These are phyloP conservation scores for Drosophila varians DNA, from an alignment of 1,140 invertebrate genomes.

Conservation along the genomic window DNA sequence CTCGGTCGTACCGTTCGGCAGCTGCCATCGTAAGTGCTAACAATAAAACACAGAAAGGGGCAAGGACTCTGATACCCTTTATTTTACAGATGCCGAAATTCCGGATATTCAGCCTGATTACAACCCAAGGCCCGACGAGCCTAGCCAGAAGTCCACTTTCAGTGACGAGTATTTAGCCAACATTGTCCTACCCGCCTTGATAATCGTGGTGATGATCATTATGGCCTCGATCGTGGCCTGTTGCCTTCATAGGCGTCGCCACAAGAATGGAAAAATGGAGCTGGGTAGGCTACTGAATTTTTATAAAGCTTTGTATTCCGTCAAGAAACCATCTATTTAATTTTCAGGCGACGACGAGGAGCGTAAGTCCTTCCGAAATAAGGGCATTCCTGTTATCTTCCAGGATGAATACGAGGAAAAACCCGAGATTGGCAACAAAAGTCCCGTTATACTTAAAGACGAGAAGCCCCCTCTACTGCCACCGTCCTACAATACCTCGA, in stretches of 20 bases:
- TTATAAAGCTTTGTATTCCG: rapidly evolving
- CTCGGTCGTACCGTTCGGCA: conserved; percentile 89
- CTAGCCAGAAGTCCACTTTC: conserved; percentile 83
- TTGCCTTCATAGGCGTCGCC: conserved; percentile 92
- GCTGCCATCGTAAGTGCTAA: conserved; percentile 86
- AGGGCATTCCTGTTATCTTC: conserved; percentile 96
- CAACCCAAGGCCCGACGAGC: conserved; percentile 84
- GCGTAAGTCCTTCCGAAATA: conserved; percentile 92
- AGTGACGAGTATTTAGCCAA: conserved; percentile 93
- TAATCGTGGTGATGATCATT: conserved; percentile 94
- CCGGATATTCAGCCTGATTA: conserved; percentile 67
- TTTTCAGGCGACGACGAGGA: conserved; percentile 89
- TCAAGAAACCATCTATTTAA: not conserved
- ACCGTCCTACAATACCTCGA: conserved; percentile 84
- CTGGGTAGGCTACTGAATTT: conserved; percentile 84
- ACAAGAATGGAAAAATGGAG: conserved; percentile 92
- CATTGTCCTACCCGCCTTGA: conserved; percentile 94
- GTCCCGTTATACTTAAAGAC: conserved; percentile 95
- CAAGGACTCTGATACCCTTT: too few species aligned
- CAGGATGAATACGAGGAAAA: conserved; percentile 97
- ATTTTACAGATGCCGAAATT: conserved; percentile 48
- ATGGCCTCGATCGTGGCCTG: conserved; percentile 94
- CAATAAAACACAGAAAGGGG: not conserved
- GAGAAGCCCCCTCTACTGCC: conserved; percentile 94
- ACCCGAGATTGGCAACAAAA: conserved; percentile 93